Evolutionary conservation across 2,113 vertebrate genomes (phyloP), one percentile per base, ranked within the genome.

Genomic region (Ovibos moschatus): DNA sequence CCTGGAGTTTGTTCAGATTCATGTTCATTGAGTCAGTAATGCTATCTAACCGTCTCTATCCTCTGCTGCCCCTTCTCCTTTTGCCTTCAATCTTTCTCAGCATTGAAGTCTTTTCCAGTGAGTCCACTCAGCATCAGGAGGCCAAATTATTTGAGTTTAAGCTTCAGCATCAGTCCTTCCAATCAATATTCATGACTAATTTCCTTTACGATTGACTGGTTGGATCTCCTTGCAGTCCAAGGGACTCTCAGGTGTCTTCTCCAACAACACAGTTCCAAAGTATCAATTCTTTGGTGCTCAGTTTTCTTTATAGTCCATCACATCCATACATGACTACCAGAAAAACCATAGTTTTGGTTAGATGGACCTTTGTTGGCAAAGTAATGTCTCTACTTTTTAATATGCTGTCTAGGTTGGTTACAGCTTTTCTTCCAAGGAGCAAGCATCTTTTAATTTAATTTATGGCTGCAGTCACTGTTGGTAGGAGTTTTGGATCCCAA

Each of bases 1-100:
- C 62, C 15, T 0, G 1, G 62, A 64, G 62, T 64, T n/a, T 64
- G 15, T 2, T 17, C 15, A 17, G 15, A 64, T n/a, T 17, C 15
- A 8, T n/a, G 30, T 64, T 30, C 62, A n/a, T 4, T 64, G 62
- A 33, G 15, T 64, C 62, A 64, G 15, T 64, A n/a, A 64, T 33
- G 7, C 62, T n/a, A 17, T n/a, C 15, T 64, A 17, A 64, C 62
- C 7, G 1, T 64, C 62, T 64, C 15, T 64, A 9, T 64, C 30
- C 15, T 64, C 62, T 64, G 62, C 30, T 17, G 1, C 15, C 62
- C 15, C 30, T n/a, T 64, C 62, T n/a, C 15, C 30, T n/a, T 64
- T 64, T n/a, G 62, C 30, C 30, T n/a, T 64, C 30, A n/a, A 8
- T 64, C 62, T 64, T n/a, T 8, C 62, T 64, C 15, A 64, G 30